Evolutionary conservation across 2,888 invertebrate species (phyloP).

Genomic region (Aspidapion aeneum): DNA sequence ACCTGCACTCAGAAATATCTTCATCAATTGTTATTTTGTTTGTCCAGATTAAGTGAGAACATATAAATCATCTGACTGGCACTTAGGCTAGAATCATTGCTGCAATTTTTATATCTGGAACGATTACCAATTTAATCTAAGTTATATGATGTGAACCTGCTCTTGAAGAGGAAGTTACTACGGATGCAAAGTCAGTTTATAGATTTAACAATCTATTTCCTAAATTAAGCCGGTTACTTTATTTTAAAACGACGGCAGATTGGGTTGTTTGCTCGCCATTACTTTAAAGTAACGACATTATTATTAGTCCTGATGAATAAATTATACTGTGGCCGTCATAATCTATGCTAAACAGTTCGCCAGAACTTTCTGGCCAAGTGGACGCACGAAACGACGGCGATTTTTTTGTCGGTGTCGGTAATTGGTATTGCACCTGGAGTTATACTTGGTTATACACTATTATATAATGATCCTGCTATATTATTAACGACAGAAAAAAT

Average conservation of each 20-base stretch:
- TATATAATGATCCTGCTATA: too few relatives aligned
- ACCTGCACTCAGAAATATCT: too few relatives aligned
- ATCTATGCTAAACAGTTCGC: constrained; percentile 19
- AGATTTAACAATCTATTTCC: constrained; percentile 53
- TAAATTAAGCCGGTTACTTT: constrained; percentile 48
- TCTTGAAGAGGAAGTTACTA: constrained; percentile 49
- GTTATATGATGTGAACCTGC: constrained; percentile 44
- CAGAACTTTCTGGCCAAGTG: constrained; percentile 5
- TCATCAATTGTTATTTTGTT: too few relatives aligned
- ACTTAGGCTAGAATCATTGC: too few relatives aligned
- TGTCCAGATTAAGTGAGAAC: background rate
- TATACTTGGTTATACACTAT: too few relatives aligned
- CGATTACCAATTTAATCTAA: constrained; percentile 48
- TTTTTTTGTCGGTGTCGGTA: background rate
- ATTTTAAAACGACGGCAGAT: constrained; percentile 39
- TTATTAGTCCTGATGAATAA: constrained; percentile 18
- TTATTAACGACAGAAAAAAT: too few relatives aligned
- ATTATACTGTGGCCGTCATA: constrained; percentile 15
- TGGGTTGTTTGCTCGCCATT: constrained; percentile 34
- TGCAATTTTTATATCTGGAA: constrained; percentile 49
- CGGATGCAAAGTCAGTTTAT: constrained; percentile 50
- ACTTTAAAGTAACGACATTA: constrained; percentile 13
- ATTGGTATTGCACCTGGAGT: background rate
- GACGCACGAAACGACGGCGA: background rate
- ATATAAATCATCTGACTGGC: background rate